Percentiles rank a stretch among this genome's conserved stretches.
phyloP scores from a whole-genome alignment of 2,888 invertebrate species.

The Drosophila merina region DNA sequence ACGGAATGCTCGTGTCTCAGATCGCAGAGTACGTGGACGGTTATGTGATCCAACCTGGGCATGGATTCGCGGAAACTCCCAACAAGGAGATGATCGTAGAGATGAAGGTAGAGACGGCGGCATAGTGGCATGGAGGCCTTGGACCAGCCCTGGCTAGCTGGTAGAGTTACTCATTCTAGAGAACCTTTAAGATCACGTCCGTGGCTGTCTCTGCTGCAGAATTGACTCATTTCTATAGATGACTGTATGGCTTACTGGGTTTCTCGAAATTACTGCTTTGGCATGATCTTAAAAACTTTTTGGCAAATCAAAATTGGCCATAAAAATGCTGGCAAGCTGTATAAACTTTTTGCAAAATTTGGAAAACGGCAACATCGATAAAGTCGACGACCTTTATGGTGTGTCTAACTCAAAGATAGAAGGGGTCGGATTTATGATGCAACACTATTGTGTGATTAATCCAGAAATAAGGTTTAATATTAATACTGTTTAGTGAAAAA shows the following conservation, averaged over 20 bases:
- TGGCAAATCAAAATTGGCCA: not conserved
- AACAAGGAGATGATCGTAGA: conserved; percentile 14
- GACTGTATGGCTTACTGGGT: too few species aligned
- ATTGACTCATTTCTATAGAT: conserved; percentile 49
- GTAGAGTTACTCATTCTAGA: conserved; percentile 37
- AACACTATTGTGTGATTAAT: not conserved
- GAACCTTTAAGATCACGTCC: conserved; percentile 2
- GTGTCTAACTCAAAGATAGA: not conserved
- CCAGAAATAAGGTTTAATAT: not conserved
- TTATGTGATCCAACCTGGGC: conserved; percentile 40
- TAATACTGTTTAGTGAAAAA: not conserved
- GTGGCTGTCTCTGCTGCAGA: conserved; percentile 13
- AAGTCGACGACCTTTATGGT: not conserved
- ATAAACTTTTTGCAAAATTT: not conserved
- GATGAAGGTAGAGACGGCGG: not conserved
- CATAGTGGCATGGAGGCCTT: conserved; percentile 39
- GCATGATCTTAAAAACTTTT: not conserved
- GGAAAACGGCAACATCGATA: not conserved
- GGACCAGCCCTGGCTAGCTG: conserved; percentile 46
- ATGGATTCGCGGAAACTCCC: conserved; percentile 36
- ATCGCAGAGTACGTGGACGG: conserved; percentile 51
- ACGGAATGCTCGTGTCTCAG: conserved; percentile 22
- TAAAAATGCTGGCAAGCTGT: not conserved
- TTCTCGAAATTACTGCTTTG: not conserved
- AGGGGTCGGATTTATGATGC: not conserved